Conservation (phyloP, 2,797 vertebrate species). For the Rhodeus uyekii region DNA sequence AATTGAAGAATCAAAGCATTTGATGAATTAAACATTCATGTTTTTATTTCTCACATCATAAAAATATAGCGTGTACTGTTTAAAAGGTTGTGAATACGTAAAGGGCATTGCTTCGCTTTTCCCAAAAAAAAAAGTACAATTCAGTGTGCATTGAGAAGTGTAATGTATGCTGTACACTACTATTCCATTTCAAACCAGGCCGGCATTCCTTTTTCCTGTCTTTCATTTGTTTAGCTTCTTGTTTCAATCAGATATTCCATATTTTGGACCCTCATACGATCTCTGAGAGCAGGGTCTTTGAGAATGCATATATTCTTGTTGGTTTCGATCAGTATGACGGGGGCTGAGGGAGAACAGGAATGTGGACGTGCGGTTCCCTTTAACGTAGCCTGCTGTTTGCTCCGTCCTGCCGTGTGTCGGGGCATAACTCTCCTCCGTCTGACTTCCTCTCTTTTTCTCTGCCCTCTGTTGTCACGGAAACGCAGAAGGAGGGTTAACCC, state of each 20-base stretch:
- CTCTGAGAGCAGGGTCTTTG: background rate
- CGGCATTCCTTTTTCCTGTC: background rate
- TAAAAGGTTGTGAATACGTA: too few relatives aligned
- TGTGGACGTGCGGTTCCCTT: constrained; percentile 45
- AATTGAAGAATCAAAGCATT: background rate
- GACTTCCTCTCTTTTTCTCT: constrained; percentile 73
- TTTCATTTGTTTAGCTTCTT: background rate
- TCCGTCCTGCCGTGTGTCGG: constrained; percentile 57
- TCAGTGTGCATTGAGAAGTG: too few relatives aligned
- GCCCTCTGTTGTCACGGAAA: constrained; percentile 71
- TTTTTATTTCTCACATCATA: background rate
- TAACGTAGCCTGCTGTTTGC: constrained; percentile 43
- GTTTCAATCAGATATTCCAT: background rate
- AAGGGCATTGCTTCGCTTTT: background rate
- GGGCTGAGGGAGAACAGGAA: constrained; percentile 47
- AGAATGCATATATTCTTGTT: constrained; percentile 4
- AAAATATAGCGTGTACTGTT: background rate
- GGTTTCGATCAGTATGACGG: constrained; percentile 44
- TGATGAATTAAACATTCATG: background rate
- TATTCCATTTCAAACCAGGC: background rate
- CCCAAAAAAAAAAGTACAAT: too few relatives aligned
- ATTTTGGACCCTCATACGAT: background rate
- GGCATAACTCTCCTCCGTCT: constrained; percentile 68
- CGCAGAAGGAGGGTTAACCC: constrained; percentile 71
- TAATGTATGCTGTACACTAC: background rate